Conservation (phyloP, 2,113 vertebrate species). For the Gracilinanus agilis region DNA sequence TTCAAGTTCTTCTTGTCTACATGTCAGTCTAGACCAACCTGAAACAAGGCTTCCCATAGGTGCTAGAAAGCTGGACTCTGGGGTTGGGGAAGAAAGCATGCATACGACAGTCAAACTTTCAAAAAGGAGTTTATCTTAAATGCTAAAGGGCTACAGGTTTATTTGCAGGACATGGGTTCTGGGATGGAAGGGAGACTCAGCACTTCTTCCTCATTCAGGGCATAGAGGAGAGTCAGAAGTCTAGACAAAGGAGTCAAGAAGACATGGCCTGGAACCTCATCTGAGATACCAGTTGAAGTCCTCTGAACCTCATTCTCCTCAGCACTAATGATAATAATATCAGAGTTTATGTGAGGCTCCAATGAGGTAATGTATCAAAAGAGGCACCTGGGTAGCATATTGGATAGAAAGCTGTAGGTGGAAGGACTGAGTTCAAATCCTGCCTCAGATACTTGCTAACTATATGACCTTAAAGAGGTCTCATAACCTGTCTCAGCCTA, state of each 20-base stretch:
- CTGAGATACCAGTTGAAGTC: background rate
- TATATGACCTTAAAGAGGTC: no score
- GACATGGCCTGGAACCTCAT: background rate
- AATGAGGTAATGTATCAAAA: background rate
- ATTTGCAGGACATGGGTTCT: background rate
- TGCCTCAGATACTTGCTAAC: no score
- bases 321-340: background rate
- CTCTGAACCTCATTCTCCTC: background rate
- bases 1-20: constrained; percentile 60
- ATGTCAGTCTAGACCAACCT: constrained; percentile 55
- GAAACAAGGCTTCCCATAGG: constrained; percentile 30
- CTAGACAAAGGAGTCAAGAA: background rate
- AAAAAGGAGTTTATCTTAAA: constrained; percentile 15
- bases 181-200: background rate
- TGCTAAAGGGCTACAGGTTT: background rate
- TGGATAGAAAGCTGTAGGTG: no score
- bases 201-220: background rate
- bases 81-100: constrained; percentile 7
- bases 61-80: constrained; percentile 55
- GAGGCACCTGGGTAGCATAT: background rate
- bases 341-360: background rate
- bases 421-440: no score
- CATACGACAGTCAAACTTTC: constrained; percentile 13
- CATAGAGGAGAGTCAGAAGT: background rate
- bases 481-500: background rate